phyloP scores from a whole-genome alignment of 2,113 vertebrate genomes.

The Thermophis baileyi region DNA sequence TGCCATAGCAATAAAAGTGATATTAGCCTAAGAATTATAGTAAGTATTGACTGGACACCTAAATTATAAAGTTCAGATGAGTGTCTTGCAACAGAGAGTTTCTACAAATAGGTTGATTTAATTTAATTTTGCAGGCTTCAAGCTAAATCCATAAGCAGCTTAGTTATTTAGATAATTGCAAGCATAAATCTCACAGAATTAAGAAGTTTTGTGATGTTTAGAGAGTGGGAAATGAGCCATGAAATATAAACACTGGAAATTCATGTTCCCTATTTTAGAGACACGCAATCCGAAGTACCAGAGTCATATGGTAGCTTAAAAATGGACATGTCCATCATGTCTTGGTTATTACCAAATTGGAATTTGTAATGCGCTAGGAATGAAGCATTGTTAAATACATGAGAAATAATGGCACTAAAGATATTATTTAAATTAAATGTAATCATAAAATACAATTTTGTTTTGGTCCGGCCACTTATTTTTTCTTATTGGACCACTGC shows the following conservation, averaged over 20 bases:
- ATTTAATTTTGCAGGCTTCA: conserved; percentile 14
- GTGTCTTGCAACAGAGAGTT: background rate
- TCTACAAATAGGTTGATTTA: background rate
- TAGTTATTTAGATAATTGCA: conserved; percentile 8
- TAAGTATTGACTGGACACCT: background rate
- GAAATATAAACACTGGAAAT: background rate
- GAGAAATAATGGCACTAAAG: background rate
- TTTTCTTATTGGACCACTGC: background rate
- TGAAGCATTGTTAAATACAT: background rate
- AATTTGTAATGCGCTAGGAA: background rate
- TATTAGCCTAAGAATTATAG: background rate
- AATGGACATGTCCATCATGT: background rate
- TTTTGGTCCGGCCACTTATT: background rate
- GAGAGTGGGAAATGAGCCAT: background rate
- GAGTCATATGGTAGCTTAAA: background rate
- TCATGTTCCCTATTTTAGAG: background rate
- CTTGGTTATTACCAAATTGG: background rate
- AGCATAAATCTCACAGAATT: fast-evolving
- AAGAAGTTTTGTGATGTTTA: background rate
- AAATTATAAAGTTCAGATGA: background rate
- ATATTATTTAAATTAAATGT: background rate
- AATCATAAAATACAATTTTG: background rate
- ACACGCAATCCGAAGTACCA: background rate
- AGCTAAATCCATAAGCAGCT: conserved; percentile 6
- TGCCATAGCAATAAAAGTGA: background rate